Base-by-base conservation (phyloP, 2,888 invertebrate genomes). In the Orthosia gothica region DNA sequence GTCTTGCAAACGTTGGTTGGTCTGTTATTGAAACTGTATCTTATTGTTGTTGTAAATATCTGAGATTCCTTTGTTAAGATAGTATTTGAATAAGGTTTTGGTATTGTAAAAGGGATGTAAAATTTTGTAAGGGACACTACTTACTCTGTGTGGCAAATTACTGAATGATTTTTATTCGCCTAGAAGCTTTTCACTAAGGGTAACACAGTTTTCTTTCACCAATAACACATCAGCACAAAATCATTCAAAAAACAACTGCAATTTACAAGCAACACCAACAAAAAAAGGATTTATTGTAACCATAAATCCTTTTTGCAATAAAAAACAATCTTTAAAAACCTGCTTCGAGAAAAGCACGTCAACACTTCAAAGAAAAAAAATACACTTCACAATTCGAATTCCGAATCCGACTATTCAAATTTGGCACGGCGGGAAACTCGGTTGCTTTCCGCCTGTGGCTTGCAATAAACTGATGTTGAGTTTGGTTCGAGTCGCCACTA, bases 391-490 rank as follows among this genome's bases (percentile, higher is more conserved):
- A 68, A 70, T 72, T 79, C 45, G 80, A 70, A 72, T 75, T 66
- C 50, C 70, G 76, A 74, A 81, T 69, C 26, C 49, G 55, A 73
- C 54, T 64, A 79, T 87, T 84, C 88, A 85, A 84, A 89, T 83
- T 87, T 88, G 70, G 81, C 84, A 74, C 74, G 68, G 68, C 84
- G 81, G 79, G 73, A 86, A 88, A 88, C 83, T 81, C 89, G 87
- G 82, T 87, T 84, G 91, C 89, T 90, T 89, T 89, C 89, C 84
- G 83, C 80, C 86, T 87, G 87, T 87, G 83, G 88, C 90, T 85
- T 89, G 90, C 88, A 89, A 88, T 90, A 91, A 84, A 92, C 93
- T 92, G 90, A 87, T 76, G 87, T 74, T 84, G 86, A 81, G 87
- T 79, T 91, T 84, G 81, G 77, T 75, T 71, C 67, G 73, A 76